Base-by-base conservation (phyloP, 2,113 vertebrate species). In the Planiliza haematocheilus region DNA sequence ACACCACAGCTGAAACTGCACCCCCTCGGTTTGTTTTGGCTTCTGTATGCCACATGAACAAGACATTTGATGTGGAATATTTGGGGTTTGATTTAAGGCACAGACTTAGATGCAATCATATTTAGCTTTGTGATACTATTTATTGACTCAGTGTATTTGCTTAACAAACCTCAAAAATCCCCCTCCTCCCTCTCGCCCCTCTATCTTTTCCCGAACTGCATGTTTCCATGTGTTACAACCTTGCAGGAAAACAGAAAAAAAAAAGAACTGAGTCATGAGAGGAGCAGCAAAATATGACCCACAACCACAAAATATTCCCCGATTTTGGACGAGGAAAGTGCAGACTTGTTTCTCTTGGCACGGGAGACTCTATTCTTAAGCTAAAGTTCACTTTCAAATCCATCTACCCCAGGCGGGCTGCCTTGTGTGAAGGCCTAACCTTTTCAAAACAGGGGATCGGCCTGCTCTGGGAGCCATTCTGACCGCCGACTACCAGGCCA, bases 321-420 rank as follows among this genome's bases (percentile, higher is more conserved):
- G 72, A 81, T 73, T 83, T 72, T 24, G 67, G 74, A 59, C 39
- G 20, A 56, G 81, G 70, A 87, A 86, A 88, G 79, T 79, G 78
- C 82, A 87, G 86, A 81, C 72, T 58, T 91, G 88, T 90, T 91
- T 86, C 52, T 85, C 76, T 92, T 92, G 91, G 91, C 89, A 75
- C 51, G 3, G 7, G 16, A 9, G 17, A 9, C 57, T 18, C 89
- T 87, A 88, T 91, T 92, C 87, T 91, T 84, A 51, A 84, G 53
- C 56, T 79, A 82, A 87, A 90, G 88, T 89, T 90, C 89, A 85
- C 56, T 79, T 68, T 83, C 30, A 39, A 46, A 53, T 70, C 58
- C 56, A 68, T 61, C 49, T 16, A 74, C 37, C 63, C 66, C 61
- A 48, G 52, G 52, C 65, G 24, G 65, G 30, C 70, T 70, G 70